These are phyloP conservation scores for Leucophenga montana DNA, from an alignment of 2,888 invertebrate species.

Conservation along the genomic window DNA sequence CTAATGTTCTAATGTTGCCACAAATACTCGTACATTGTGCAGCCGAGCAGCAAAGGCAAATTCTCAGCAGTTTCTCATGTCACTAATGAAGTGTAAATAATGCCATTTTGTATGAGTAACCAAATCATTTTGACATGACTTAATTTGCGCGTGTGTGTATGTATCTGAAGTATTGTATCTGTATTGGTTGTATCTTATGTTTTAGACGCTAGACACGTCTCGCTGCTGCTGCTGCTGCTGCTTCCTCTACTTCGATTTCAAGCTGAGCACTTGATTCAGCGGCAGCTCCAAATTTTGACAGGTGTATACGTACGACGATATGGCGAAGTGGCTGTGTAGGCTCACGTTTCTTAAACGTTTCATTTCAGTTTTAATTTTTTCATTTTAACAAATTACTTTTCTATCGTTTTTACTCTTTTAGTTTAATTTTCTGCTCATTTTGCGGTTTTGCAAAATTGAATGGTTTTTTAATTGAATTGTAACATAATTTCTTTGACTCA, in stretches of 20 bases:
- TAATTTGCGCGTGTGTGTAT: neutral
- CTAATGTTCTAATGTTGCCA: neutral
- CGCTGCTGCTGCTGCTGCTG: neutral
- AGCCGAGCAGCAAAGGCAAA: neutral
- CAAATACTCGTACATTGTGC: neutral
- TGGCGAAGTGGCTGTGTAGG: neutral
- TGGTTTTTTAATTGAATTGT: constrained; percentile 64
- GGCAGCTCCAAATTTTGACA: constrained; percentile 47
- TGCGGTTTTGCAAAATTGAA: constrained; percentile 41
- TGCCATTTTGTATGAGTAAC: constrained; percentile 53
- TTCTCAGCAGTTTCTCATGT: constrained; percentile 53
- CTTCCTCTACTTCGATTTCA: neutral
- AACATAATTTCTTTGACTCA: constrained; percentile 48
- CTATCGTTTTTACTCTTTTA: neutral
- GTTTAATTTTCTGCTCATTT: neutral
- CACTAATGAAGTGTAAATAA: constrained; percentile 64
- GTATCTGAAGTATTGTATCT: neutral
- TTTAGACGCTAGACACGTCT: neutral
- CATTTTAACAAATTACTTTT: neutral
- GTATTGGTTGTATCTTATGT: neutral
- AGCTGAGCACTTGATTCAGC: neutral
- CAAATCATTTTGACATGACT: constrained; percentile 45
- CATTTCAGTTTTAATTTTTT: neutral
- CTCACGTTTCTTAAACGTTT: constrained; percentile 8
- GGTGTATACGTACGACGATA: constrained; percentile 42